Evolutionary conservation across 2,888 invertebrate genomes (phyloP), one percentile per base, ranked within the genome.

Genomic region (Scotopteryx bipunctaria): DNA sequence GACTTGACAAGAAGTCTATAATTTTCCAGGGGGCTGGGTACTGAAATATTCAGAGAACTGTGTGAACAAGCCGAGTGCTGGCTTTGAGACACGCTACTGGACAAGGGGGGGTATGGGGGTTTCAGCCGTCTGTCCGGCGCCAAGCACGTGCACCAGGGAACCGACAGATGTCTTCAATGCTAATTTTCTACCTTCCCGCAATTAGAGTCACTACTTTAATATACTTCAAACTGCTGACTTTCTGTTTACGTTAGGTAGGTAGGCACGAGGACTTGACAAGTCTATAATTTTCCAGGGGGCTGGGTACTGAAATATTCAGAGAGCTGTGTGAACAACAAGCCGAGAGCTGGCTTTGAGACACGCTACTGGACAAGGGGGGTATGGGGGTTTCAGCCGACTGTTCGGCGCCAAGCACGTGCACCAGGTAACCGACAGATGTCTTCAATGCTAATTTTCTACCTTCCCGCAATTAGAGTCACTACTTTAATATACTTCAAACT

Each of bases 291-390:
- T 70, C 71, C 31, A 70, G 61, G 71, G 70, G 69, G 70, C 64
- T 57, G 57, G 64, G 74, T 77, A 72, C 75, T 89, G 63, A 85
- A 90, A 86, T 88, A 87, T 89, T 88, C 81, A 88, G 73, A 63
- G 61, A 60, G 64, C 67, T 63, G 71, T 86, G 83, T 71, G 86
- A n/a, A n/a, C n/a, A 85, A 85, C 71, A 57, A 67, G 66, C 49
- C 67, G 62, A 70, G 66, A 68, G 64, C 68, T 67, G 57, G 33
- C 57, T 54, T 51, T 33, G 47, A 55, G 55, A 47, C 58, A 53
- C 46, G 58, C 60, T 44, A 37, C 40, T 47, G 59, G 49, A 43
- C 51, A 38, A 46, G 59, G 64, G 69, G 61, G n/a, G n/a, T n/a
- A n/a, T n/a, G n/a, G n/a, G n/a, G 45, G 55, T 46, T 57, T 43